phyloP scores from a whole-genome alignment of 2,113 vertebrate species.

The Cyprinus carpio region DNA sequence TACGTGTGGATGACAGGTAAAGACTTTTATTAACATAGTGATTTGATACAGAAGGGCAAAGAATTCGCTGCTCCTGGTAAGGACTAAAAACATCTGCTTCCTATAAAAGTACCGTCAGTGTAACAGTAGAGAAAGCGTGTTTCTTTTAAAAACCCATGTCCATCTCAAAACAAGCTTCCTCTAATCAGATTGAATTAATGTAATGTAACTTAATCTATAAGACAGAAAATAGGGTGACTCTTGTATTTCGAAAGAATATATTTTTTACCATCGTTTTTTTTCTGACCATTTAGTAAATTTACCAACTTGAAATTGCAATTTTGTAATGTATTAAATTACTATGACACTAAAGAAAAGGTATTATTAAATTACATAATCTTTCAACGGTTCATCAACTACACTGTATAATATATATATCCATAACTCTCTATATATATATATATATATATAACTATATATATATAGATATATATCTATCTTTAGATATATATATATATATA shows the following conservation, averaged over 20 bases:
- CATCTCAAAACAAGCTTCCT: background rate
- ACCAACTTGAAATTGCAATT: background rate
- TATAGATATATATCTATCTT: too few species aligned
- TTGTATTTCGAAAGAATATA: too few species aligned
- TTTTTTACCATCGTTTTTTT: too few species aligned
- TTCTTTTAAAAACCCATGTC: background rate
- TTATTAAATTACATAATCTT: too few species aligned
- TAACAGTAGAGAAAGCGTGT: background rate
- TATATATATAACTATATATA: too few species aligned
- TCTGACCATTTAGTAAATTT: background rate
- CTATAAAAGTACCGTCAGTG: background rate
- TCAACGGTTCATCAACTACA: too few species aligned
- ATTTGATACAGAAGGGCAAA: conserved; percentile 9
- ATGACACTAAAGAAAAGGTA: fast-evolving
- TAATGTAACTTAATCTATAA: background rate
- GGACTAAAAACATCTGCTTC: conserved; percentile 6
- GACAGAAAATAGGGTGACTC: background rate
- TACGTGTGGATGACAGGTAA: conserved; percentile 5
- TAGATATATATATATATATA: too few species aligned
- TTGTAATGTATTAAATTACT: too few species aligned
- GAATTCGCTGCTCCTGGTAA: background rate
- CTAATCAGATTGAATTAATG: background rate
- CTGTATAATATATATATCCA: too few species aligned
- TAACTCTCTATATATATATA: too few species aligned
- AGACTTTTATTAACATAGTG: conserved; percentile 23